Percentiles rank a stretch among this genome's conserved stretches.
phyloP scores from a whole-genome alignment of 2,888 invertebrate genomes.

The Malthinus flaveolus region DNA sequence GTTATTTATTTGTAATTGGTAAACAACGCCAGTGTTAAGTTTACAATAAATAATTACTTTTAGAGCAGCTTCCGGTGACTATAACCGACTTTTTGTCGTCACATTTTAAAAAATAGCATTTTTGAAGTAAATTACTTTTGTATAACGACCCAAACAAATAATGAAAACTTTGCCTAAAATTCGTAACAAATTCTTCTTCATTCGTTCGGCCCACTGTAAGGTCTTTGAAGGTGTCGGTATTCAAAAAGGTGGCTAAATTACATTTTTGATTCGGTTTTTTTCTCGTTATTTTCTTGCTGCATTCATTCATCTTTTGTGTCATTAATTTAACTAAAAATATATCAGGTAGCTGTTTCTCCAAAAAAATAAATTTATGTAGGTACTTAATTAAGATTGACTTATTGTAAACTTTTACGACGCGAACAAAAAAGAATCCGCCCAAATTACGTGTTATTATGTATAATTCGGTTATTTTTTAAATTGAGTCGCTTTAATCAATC shows the following conservation, averaged over 20 bases:
- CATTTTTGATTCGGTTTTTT: conserved; percentile 47
- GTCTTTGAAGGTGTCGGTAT: conserved; percentile 38
- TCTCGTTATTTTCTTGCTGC: conserved; percentile 35
- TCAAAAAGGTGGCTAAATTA: conserved; percentile 41
- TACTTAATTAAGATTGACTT: background rate
- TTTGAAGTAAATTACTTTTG: conserved; percentile 44
- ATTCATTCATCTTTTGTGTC: conserved; percentile 45
- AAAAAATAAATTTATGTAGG: conserved; percentile 12
- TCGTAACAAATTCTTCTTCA: background rate
- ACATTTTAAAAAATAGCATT: conserved; percentile 41
- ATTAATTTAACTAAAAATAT: conserved; percentile 41
- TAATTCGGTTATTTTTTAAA: no score
- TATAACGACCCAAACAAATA: conserved; percentile 21
- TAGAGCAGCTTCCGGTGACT: conserved; percentile 45
- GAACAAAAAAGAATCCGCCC: background rate
- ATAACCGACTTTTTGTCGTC: conserved; percentile 39
- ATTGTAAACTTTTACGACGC: background rate
- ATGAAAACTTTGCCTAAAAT: background rate
- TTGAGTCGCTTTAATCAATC: background rate
- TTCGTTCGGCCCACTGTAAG: conserved; percentile 18
- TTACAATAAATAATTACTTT: conserved; percentile 40
- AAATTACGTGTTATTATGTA: no score
- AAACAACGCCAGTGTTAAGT: conserved; percentile 16
- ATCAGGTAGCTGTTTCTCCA: conserved; percentile 41
- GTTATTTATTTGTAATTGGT: conserved; percentile 4